A percentile compares a stretch with the other conserved stretches of the same genome.
phyloP scores from a whole-genome alignment of 2,113 vertebrate species.

The Pteropus alecto region DNA sequence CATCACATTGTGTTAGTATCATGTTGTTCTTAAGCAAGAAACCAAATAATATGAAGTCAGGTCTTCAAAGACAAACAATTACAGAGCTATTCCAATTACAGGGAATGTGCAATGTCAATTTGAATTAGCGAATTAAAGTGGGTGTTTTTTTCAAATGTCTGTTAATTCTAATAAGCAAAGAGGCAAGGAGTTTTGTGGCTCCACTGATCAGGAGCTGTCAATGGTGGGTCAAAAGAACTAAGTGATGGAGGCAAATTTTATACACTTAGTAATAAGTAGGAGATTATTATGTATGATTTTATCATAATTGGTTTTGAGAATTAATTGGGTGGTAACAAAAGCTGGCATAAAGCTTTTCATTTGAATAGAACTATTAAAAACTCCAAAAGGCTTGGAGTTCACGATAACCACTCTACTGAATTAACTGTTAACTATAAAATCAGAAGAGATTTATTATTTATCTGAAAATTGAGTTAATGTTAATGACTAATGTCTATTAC shows the following conservation, averaged over 20 bases:
- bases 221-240: constrained; percentile 72
- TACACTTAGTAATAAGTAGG: constrained; percentile 72
- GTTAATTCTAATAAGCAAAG: constrained; percentile 54
- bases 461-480: constrained; percentile 65
- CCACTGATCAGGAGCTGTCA: constrained; percentile 70
- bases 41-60: neutral
- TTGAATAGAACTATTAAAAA: constrained; percentile 79
- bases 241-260: constrained; percentile 74
- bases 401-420: constrained; percentile 78
- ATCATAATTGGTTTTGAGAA: constrained; percentile 85
- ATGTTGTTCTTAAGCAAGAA: neutral
- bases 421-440: constrained; percentile 74
- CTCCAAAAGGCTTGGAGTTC: constrained; percentile 56
- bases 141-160: constrained; percentile 53
- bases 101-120: neutral
- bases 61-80: constrained; percentile 34
- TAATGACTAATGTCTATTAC: constrained; percentile 52
- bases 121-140: constrained; percentile 46
- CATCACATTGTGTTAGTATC: neutral
- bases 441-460: constrained; percentile 68
- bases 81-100: constrained; percentile 21
- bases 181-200: neutral
- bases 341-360: constrained; percentile 75
- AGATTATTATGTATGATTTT: constrained; percentile 80
- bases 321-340: constrained; percentile 82